A percentile compares a stretch with the other conserved stretches of the same genome.
Conservation (phyloP, 1,140 invertebrate genomes). For the Drosophila ambigua region DNA sequence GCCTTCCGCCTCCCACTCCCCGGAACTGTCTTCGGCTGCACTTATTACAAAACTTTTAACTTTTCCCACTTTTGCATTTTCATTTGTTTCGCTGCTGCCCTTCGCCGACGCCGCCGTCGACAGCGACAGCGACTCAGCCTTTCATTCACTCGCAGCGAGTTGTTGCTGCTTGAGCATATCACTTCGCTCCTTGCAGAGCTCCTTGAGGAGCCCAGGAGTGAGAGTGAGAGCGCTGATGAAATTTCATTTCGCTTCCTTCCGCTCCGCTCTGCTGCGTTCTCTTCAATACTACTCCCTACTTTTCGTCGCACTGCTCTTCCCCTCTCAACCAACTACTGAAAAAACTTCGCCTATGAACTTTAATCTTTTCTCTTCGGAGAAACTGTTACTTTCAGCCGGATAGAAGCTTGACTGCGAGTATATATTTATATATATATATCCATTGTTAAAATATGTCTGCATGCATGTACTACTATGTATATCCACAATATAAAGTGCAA, state of each 20-base stretch:
- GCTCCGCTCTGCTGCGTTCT: not conserved
- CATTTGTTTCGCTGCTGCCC: constrained; percentile 47
- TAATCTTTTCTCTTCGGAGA: constrained; percentile 17
- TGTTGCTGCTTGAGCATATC: constrained; percentile 48
- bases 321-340: constrained; percentile 32
- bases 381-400: constrained; percentile 50
- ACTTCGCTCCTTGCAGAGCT: constrained; percentile 28
- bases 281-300: not conserved
- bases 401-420: constrained; percentile 8
- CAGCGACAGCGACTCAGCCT: constrained; percentile 1
- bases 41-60: constrained; percentile 65
- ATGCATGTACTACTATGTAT: not conserved
- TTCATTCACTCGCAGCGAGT: constrained; percentile 37
- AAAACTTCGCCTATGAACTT: constrained; percentile 37
- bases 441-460: constrained; percentile 6
- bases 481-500: not conserved
- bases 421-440: constrained; percentile 14
- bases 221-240: constrained; percentile 10
- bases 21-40: constrained; percentile 31
- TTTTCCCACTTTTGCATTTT: constrained; percentile 56
- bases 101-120: not conserved
- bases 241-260: constrained; percentile 51
- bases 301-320: constrained; percentile 16
- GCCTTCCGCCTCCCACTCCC: not conserved
- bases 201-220: not conserved